Conservation (phyloP, 2,888 invertebrate genomes). For the Euphydryas editha region DNA sequence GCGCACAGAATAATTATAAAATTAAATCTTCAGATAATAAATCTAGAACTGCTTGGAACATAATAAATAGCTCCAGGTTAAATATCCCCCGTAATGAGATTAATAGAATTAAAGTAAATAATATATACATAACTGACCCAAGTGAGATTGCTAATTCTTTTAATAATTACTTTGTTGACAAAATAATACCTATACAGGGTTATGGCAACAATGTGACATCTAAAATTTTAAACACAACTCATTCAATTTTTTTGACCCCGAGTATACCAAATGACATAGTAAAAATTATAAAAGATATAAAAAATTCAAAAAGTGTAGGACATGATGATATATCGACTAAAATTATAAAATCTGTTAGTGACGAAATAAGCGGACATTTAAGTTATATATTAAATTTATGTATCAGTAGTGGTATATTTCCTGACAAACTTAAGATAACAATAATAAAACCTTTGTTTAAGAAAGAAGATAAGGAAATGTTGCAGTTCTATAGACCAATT, state of each 20-base stretch:
- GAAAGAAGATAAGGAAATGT: neutral
- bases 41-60: neutral
- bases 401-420: slow-evolving; percentile 8
- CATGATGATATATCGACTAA: slow-evolving; percentile 3
- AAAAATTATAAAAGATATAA: slow-evolving; percentile 9
- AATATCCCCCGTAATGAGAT: no score
- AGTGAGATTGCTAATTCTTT: no score
- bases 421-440: neutral
- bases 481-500: neutral
- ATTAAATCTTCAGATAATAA: neutral
- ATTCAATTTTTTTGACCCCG: slow-evolving; percentile 8
- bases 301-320: slow-evolving; percentile 4
- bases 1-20: neutral
- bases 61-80: neutral
- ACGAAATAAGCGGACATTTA: slow-evolving; percentile 4
- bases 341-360: slow-evolving; percentile 1
- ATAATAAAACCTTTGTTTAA: no score
- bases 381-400: slow-evolving; percentile 7
- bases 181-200: no score
- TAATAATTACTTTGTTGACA: no score
- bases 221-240: no score
- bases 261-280: slow-evolving; percentile 1
- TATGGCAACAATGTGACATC: no score
- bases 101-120: no score
- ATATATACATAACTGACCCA: no score